Evolutionary conservation across 2,888 invertebrate species (phyloP).

Genomic region (Icerya purchasi): DNA sequence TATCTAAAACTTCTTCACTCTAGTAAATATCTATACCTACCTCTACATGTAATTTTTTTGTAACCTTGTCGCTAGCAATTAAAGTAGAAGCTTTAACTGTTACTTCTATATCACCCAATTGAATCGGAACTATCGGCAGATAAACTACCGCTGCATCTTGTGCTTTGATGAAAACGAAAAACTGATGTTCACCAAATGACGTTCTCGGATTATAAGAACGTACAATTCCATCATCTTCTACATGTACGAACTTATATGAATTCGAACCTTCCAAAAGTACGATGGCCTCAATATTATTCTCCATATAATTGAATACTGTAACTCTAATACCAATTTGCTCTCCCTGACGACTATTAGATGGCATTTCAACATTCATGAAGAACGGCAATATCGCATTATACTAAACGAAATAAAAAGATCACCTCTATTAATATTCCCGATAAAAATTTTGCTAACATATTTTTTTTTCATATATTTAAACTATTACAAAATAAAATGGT

Average conservation of each 20-base stretch:
- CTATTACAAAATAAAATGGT: no score
- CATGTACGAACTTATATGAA: constrained; percentile 79
- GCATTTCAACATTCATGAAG: constrained; percentile 87
- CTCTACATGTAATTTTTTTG: constrained; percentile 43
- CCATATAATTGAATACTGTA: constrained; percentile 85
- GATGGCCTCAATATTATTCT: constrained; percentile 57
- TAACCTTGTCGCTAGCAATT: constrained; percentile 47
- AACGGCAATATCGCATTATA: constrained; percentile 80
- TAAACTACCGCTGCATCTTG: constrained; percentile 66
- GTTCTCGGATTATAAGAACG: constrained; percentile 71
- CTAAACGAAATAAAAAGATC: constrained; percentile 26
- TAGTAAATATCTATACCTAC: no score
- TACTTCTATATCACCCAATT: constrained; percentile 51
- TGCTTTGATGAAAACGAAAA: constrained; percentile 63
- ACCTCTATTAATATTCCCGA: not conserved
- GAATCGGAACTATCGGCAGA: constrained; percentile 68
- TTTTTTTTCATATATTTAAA: no score
- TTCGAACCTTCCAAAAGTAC: constrained; percentile 66
- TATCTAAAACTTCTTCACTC: no score
- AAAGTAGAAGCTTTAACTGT: constrained; percentile 54
- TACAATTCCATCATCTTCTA: constrained; percentile 67
- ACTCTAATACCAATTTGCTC: constrained; percentile 85
- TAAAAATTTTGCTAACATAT: no score
- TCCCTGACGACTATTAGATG: constrained; percentile 57
- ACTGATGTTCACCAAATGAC: constrained; percentile 82